These are phyloP conservation scores for Cephus sareptanus DNA, from an alignment of 2,888 invertebrate species.

Conservation along the genomic window DNA sequence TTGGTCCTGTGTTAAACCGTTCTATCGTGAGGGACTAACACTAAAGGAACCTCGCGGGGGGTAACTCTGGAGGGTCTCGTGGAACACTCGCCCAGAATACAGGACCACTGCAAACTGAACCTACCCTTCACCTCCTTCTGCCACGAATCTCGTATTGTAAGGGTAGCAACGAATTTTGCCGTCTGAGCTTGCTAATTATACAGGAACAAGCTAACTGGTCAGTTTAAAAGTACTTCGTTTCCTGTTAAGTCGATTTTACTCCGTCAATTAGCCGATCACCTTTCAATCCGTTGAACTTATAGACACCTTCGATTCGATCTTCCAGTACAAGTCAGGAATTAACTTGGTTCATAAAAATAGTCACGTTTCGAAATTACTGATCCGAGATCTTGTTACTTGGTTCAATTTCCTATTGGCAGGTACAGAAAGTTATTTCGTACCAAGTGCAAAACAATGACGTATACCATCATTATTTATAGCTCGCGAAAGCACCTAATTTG, in stretches of 20 bases:
- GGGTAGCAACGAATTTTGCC: no score
- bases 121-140: background rate
- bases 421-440: background rate
- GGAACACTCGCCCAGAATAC: background rate
- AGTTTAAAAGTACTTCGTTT: background rate
- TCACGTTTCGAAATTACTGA: background rate
- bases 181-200: background rate
- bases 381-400: background rate
- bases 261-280: background rate
- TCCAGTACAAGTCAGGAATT: background rate
- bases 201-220: background rate
- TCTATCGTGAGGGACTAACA: background rate
- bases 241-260: background rate
- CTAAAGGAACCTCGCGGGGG: background rate
- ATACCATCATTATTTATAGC: slow-evolving; percentile 30
- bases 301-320: background rate
- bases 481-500: slow-evolving; percentile 17
- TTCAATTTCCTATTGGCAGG: background rate
- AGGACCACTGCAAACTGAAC: background rate
- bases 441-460: background rate
- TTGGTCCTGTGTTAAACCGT: background rate
- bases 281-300: background rate
- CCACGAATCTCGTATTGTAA: no score
- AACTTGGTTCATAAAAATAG: background rate
- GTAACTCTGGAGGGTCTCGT: background rate